Conservation (phyloP, 1,140 invertebrate genomes). For the Drosophila sucinea region DNA sequence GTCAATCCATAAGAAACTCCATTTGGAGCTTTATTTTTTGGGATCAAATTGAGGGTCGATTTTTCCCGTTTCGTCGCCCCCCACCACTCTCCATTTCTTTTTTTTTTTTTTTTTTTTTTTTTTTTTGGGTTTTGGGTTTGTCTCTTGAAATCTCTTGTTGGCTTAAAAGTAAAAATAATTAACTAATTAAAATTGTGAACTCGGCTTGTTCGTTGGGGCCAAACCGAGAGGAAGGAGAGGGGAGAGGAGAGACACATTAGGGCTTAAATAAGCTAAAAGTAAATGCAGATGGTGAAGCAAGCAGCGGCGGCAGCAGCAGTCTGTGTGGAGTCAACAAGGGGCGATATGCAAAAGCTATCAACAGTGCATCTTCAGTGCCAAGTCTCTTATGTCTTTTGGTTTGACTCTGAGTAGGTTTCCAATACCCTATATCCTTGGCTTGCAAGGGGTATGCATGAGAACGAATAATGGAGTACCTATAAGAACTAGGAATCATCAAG, state of each 20-base stretch:
- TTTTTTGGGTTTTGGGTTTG: slow-evolving; percentile 36
- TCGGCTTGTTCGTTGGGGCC: slow-evolving; percentile 44
- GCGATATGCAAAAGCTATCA: slow-evolving; percentile 81
- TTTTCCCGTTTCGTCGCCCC: slow-evolving; percentile 2
- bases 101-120: slow-evolving; percentile 40
- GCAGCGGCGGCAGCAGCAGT: neutral
- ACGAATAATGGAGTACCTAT: no score
- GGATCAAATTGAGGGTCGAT: slow-evolving; percentile 49
- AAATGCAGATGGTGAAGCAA: slow-evolving; percentile 5
- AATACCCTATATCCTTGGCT: neutral
- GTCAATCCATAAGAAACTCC: slow-evolving; percentile 38
- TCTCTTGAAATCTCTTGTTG: slow-evolving; percentile 78
- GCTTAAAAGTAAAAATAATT: slow-evolving; percentile 82
- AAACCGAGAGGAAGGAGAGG: neutral
- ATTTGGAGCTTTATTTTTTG: slow-evolving; percentile 51
- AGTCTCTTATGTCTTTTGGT: slow-evolving; percentile 17
- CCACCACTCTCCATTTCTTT: slow-evolving; percentile 12
- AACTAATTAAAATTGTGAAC: slow-evolving; percentile 82
- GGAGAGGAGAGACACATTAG: slow-evolving; percentile 57
- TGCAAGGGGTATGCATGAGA: neutral
- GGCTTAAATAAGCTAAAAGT: slow-evolving; percentile 73
- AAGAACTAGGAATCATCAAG: no score
- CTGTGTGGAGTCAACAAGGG: slow-evolving; percentile 24
- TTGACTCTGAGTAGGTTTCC: neutral
- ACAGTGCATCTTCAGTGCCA: slow-evolving; percentile 63